Conservation (phyloP, 2,888 invertebrate genomes). For the Sinopyrophorus schimmeli region DNA sequence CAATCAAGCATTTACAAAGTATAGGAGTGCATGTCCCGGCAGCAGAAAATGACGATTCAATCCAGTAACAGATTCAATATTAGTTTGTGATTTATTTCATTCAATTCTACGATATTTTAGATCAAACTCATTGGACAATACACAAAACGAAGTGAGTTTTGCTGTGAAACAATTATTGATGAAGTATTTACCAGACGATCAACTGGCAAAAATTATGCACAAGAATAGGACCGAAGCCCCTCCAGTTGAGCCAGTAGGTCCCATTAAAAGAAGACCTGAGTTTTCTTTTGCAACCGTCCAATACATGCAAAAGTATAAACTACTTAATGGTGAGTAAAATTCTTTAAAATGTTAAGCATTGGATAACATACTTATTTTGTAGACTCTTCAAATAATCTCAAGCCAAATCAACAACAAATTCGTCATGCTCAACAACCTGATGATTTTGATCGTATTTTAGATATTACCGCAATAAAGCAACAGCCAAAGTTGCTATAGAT, state of each 20-base stretch:
- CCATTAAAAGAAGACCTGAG: slow-evolving; percentile 56
- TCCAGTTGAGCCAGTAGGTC: slow-evolving; percentile 29
- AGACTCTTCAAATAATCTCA: no score
- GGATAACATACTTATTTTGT: no score
- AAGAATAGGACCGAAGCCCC: slow-evolving; percentile 23
- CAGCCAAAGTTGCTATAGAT: slow-evolving; percentile 66
- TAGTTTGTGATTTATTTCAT: no score
- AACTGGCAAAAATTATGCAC: slow-evolving; percentile 48
- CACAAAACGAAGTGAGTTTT: slow-evolving; percentile 57
- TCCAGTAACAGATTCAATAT: slow-evolving; percentile 12
- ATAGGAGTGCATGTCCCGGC: slow-evolving; percentile 48
- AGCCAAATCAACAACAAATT: slow-evolving; percentile 33
- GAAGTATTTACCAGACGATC: slow-evolving; percentile 60
- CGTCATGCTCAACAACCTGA: slow-evolving; percentile 18
- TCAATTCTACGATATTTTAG: no score
- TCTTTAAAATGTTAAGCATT: no score
- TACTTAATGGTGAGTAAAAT: slow-evolving; percentile 43
- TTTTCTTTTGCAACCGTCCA: slow-evolving; percentile 73
- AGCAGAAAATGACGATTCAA: slow-evolving; percentile 35
- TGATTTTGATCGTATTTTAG: slow-evolving; percentile 64
- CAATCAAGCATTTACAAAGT: slow-evolving; percentile 49
- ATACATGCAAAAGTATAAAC: slow-evolving; percentile 70
- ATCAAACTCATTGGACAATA: slow-evolving; percentile 10
- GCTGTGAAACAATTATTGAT: slow-evolving; percentile 60
- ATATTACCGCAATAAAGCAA: slow-evolving; percentile 69